These are phyloP conservation scores for Drosophila pseudoananassae DNA, from an alignment of 1,140 invertebrate genomes.

Conservation along the genomic window DNA sequence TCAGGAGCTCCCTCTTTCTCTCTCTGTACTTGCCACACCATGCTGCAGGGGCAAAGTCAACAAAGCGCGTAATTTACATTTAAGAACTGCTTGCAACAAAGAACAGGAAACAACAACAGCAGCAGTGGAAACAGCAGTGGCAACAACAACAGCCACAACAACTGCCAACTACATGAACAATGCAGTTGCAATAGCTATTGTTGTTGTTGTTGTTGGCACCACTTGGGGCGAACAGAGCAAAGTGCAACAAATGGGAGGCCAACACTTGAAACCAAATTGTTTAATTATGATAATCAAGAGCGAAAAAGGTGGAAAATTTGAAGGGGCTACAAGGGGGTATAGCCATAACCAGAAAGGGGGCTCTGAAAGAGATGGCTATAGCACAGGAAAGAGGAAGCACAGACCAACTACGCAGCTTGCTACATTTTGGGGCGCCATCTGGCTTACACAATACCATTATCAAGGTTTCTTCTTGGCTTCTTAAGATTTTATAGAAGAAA, in stretches of 20 bases:
- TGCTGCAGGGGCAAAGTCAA: constrained; percentile 64
- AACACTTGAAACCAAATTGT: constrained; percentile 73
- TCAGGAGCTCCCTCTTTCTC: neutral
- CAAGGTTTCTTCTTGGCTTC: neutral
- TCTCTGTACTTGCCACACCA: constrained; percentile 1
- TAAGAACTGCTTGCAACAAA: constrained; percentile 76
- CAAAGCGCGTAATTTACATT: constrained; percentile 80
- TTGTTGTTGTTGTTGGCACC: constrained; percentile 26
- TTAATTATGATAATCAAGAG: constrained; percentile 78
- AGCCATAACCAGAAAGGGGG: neutral
- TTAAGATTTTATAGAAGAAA: too few relatives aligned
- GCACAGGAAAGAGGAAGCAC: too few relatives aligned
- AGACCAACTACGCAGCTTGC: neutral
- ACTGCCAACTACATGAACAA: constrained; percentile 57
- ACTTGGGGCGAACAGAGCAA: constrained; percentile 43
- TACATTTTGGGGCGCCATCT: neutral
- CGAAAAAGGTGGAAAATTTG: constrained; percentile 5
- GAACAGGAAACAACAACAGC: constrained; percentile 66
- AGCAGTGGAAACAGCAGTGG: neutral
- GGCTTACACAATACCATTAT: neutral
- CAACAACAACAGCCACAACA: constrained; percentile 6
- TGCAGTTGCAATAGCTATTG: constrained; percentile 34
- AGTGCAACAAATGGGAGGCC: constrained; percentile 66
- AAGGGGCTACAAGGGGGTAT: too few relatives aligned
- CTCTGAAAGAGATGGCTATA: neutral